Evolutionary conservation across 2,113 vertebrate species (phyloP).

Genomic region (Mastomys natalensis): DNA sequence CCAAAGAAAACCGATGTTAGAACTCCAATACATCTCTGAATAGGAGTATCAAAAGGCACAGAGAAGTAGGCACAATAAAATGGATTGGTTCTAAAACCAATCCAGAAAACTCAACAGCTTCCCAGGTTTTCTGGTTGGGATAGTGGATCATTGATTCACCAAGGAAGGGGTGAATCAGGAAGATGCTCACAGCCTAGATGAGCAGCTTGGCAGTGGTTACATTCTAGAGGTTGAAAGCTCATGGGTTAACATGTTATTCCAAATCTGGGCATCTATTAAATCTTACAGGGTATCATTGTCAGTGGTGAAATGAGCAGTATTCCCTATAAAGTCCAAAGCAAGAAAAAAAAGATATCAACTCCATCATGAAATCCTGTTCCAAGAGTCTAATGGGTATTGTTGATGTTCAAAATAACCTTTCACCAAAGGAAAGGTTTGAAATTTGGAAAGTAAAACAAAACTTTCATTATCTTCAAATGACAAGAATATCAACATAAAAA

Average conservation of each 20-base stretch:
- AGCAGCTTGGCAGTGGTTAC: neutral
- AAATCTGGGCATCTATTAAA: neutral
- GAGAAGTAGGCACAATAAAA: neutral
- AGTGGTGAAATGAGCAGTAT: neutral
- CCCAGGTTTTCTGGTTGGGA: neutral
- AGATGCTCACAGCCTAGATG: neutral
- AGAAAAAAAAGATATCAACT: neutral
- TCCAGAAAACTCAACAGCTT: neutral
- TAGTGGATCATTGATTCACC: neutral
- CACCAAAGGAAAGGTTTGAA: neutral
- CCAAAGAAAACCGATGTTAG: neutral
- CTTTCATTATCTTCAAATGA: neutral
- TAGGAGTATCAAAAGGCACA: neutral
- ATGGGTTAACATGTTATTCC: neutral
- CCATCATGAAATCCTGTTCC: neutral
- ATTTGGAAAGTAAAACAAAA: conserved; percentile 13
- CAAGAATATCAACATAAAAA: neutral
- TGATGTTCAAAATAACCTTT: neutral
- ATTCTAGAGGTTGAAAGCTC: neutral
- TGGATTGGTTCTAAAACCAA: neutral
- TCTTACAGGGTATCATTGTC: neutral
- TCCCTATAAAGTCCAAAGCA: neutral
- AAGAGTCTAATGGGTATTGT: neutral
- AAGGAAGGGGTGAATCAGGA: neutral
- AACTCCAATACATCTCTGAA: neutral